phyloP scores from a whole-genome alignment of 2,113 vertebrate species.

The Chloebia gouldiae region DNA sequence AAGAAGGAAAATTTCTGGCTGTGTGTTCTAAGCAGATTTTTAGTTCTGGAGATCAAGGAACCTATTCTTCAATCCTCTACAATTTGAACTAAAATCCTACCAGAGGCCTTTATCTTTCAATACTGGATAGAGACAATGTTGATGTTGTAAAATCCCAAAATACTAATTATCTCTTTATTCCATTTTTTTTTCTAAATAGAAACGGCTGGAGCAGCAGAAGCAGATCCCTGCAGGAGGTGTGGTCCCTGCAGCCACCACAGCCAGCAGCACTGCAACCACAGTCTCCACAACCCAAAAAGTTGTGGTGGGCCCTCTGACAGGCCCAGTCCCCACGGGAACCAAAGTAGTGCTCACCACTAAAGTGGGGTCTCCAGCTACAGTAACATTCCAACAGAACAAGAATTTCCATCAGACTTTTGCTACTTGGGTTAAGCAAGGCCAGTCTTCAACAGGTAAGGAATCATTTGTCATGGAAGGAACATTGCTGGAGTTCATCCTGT shows the following conservation, averaged over 20 bases:
- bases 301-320: constrained; percentile 78
- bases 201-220: constrained; percentile 92
- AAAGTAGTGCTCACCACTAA: constrained; percentile 95
- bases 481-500: background rate
- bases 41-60: background rate
- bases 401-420: constrained; percentile 98
- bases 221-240: constrained; percentile 61
- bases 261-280: constrained; percentile 76
- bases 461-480: background rate
- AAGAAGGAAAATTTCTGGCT: background rate
- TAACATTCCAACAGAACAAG: constrained; percentile 96
- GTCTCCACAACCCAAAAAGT: constrained; percentile 82
- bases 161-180: background rate
- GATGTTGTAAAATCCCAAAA: background rate
- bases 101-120: background rate
- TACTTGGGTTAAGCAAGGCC: constrained; percentile 98
- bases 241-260: constrained; percentile 67
- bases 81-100: background rate
- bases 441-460: constrained; percentile 84
- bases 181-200: constrained; percentile 70
- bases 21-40: background rate
- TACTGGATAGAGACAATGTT: background rate
- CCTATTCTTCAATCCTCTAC: background rate
- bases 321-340: constrained; percentile 83
- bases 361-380: constrained; percentile 86